A percentile compares a stretch with the other conserved stretches of the same genome.
Conservation (phyloP, 2,797 vertebrate species). For the Urophycis tenuis region DNA sequence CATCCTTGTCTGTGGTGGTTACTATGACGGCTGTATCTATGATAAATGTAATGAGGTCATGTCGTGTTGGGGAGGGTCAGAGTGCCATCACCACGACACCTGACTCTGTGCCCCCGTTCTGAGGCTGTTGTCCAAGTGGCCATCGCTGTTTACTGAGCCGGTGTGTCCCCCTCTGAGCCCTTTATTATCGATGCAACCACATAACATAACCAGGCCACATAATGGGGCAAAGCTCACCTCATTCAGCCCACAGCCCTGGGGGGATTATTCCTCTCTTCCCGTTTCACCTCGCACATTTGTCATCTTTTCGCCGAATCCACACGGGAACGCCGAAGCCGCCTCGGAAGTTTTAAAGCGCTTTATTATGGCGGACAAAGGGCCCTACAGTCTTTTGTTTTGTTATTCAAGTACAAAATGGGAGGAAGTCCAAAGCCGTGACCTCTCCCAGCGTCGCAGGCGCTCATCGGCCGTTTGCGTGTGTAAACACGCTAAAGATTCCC, state of each 20-base stretch:
- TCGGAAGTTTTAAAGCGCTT: constrained; percentile 5
- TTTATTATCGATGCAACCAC: background rate
- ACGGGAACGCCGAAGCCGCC: constrained; percentile 2
- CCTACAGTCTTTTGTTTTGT: background rate
- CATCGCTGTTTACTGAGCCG: background rate
- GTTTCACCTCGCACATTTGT: constrained; percentile 22
- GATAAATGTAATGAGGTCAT: background rate
- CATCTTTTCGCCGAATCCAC: background rate
- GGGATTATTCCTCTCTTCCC: constrained; percentile 8
- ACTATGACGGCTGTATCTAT: background rate
- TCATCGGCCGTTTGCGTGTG: no score
- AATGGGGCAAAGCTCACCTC: background rate
- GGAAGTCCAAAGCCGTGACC: background rate
- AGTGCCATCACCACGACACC: no score
- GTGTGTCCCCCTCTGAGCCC: background rate
- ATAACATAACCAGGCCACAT: background rate
- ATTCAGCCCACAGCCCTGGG: constrained; percentile 1
- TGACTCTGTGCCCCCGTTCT: background rate
- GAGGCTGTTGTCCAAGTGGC: background rate
- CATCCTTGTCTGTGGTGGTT: background rate
- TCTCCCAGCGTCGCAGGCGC: background rate
- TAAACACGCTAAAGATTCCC: no score
- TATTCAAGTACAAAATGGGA: background rate
- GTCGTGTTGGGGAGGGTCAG: background rate
- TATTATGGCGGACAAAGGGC: constrained; percentile 8